A percentile compares a stretch with the other conserved stretches of the same genome.
Conservation (phyloP, 2,888 invertebrate species). For the Zygaena filipendulae region DNA sequence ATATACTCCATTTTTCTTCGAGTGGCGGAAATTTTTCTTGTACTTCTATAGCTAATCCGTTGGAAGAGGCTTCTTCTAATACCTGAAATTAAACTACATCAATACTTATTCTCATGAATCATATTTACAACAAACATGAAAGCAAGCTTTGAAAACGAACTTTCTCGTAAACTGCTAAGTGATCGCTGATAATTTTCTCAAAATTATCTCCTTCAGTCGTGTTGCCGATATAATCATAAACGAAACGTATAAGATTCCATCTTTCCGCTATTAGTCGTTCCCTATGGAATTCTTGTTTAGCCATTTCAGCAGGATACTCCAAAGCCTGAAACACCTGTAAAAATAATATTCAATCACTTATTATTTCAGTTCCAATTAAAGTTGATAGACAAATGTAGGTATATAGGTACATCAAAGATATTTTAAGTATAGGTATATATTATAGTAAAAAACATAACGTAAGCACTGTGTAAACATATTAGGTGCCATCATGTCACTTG, state of each 20-base stretch:
- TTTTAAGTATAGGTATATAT: too few relatives aligned
- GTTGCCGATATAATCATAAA: constrained; percentile 68
- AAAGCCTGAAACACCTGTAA: constrained; percentile 80
- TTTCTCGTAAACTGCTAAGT: constrained; percentile 50
- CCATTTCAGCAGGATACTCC: constrained; percentile 81
- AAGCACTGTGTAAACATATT: too few relatives aligned
- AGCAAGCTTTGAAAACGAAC: constrained; percentile 24
- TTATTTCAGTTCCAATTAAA: constrained; percentile 6
- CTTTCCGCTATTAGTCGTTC: constrained; percentile 69
- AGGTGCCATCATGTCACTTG: too few relatives aligned
- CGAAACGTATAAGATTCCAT: constrained; percentile 65
- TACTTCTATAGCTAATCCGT: constrained; percentile 70
- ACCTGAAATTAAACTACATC: constrained; percentile 43
- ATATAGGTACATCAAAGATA: too few relatives aligned
- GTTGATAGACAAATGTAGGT: too few relatives aligned
- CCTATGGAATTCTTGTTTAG: constrained; percentile 71
- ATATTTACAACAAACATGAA: too few relatives aligned
- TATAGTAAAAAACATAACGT: too few relatives aligned
- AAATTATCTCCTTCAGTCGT: constrained; percentile 65
- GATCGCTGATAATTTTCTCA: constrained; percentile 55
- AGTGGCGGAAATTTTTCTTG: constrained; percentile 64
- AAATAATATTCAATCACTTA: constrained; percentile 10
- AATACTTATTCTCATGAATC: too few relatives aligned
- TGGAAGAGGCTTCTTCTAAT: constrained; percentile 77
- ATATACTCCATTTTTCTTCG: constrained; percentile 78